These are phyloP conservation scores for Lophochroa leadbeateri DNA, from an alignment of 2,113 vertebrate species.

Conservation along the genomic window DNA sequence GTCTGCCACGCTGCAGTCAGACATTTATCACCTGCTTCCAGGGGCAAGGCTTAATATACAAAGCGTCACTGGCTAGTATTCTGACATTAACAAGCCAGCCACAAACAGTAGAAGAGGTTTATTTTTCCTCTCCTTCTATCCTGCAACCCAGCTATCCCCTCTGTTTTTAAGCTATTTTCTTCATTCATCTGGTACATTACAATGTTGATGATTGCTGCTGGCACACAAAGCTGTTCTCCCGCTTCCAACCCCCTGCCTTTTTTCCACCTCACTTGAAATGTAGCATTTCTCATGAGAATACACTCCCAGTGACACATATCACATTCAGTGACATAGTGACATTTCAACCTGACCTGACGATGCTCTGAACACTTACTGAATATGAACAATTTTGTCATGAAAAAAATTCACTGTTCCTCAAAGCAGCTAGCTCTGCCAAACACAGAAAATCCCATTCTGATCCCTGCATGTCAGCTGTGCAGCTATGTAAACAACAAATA, in stretches of 20 bases:
- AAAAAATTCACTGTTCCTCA: neutral
- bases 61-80: neutral
- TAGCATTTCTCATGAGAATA: neutral
- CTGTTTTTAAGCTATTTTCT: neutral
- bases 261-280: neutral
- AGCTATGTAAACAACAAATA: neutral
- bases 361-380: accelerated
- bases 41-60: neutral
- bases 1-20: neutral
- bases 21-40: neutral
- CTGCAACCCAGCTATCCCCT: neutral
- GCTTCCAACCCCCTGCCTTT: neutral
- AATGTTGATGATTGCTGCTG: neutral
- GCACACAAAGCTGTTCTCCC: neutral
- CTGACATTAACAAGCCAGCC: neutral
- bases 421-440: neutral
- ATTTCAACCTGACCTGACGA: neutral
- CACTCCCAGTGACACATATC: accelerated
- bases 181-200: no score
- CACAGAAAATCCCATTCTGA: neutral
- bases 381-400: neutral
- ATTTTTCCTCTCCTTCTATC: neutral
- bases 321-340: neutral
- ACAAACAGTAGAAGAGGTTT: neutral
- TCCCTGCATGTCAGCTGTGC: neutral